phyloP scores from a whole-genome alignment of 2,888 invertebrate species.

The Archips xylosteana region DNA sequence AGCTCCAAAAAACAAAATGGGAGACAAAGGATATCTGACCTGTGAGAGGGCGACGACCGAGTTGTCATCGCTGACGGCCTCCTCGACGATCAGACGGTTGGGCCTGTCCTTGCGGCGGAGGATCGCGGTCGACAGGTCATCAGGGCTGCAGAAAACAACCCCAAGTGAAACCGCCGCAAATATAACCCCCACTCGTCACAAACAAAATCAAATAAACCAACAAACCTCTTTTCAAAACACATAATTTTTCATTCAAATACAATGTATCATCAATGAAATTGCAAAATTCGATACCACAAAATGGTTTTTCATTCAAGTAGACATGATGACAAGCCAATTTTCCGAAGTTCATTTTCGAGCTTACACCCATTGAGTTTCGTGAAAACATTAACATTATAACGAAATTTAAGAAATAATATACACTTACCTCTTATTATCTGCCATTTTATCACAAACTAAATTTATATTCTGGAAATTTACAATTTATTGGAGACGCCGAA shows the following conservation, averaged over 20 bases:
- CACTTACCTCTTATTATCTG: slow-evolving; percentile 85
- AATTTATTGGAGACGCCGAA: slow-evolving; percentile 71
- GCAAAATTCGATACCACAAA: slow-evolving; percentile 50
- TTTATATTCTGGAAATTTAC: slow-evolving; percentile 68
- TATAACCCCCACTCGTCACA: slow-evolving; percentile 44
- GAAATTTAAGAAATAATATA: slow-evolving; percentile 47
- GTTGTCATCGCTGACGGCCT: slow-evolving; percentile 99
- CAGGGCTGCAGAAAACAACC: slow-evolving; percentile 84
- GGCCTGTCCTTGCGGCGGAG: slow-evolving; percentile 98
- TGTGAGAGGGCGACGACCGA: slow-evolving; percentile 98
- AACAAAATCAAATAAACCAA: slow-evolving; percentile 32
- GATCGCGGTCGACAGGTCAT: slow-evolving; percentile 99
- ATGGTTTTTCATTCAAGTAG: slow-evolving; percentile 53
- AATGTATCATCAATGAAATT: slow-evolving; percentile 45
- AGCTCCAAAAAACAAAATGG: slow-evolving; percentile 34
- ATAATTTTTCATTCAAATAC: slow-evolving; percentile 11
- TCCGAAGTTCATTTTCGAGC: slow-evolving; percentile 66
- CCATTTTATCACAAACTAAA: slow-evolving; percentile 77
- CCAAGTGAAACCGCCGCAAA: slow-evolving; percentile 45
- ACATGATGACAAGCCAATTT: slow-evolving; percentile 86
- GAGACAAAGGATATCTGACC: slow-evolving; percentile 79
- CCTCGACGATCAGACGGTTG: slow-evolving; percentile 98
- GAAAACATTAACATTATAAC: slow-evolving; percentile 8
- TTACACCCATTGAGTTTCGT: slow-evolving; percentile 41
- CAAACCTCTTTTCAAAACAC: slow-evolving; percentile 2